A percentile compares a stretch with the other conserved stretches of the same genome.
Conservation (phyloP, 2,888 invertebrate genomes). For the Drosophila limbata region DNA sequence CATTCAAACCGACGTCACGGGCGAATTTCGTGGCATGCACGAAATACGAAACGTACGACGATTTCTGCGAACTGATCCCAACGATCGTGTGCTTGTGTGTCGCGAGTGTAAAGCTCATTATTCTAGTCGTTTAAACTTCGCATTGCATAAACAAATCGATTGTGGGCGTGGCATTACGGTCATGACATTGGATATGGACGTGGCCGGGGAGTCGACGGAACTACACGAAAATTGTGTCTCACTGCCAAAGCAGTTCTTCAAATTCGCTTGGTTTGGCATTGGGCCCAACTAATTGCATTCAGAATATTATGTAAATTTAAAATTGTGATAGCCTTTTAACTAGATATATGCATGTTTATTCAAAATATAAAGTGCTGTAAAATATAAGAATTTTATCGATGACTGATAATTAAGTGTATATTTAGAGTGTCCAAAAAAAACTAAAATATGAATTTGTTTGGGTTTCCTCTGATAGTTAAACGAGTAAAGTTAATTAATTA, state of each 20-base stretch:
- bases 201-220: slow-evolving; percentile 52
- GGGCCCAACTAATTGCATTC: neutral
- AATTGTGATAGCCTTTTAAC: neutral
- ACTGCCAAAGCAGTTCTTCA: slow-evolving; percentile 54
- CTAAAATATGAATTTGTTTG: no score
- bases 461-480: no score
- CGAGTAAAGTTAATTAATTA: no score
- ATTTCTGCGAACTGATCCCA: slow-evolving; percentile 44
- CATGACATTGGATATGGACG: slow-evolving; percentile 12
- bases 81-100: slow-evolving; percentile 53
- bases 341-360: neutral
- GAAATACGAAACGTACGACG: slow-evolving; percentile 51
- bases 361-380: neutral
- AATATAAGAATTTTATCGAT: neutral
- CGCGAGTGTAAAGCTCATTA: slow-evolving; percentile 51
- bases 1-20: slow-evolving; percentile 60
- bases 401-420: neutral
- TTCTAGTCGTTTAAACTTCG: slow-evolving; percentile 34
- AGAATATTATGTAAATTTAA: neutral
- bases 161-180: slow-evolving; percentile 60
- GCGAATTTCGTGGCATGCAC: slow-evolving; percentile 53
- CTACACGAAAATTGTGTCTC: slow-evolving; percentile 86
- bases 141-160: slow-evolving; percentile 60
- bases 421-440: no score
- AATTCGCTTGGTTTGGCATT: slow-evolving; percentile 63